Evolutionary conservation across 2,888 invertebrate genomes (phyloP).

Genomic region (Scelioninae gen. 1): DNA sequence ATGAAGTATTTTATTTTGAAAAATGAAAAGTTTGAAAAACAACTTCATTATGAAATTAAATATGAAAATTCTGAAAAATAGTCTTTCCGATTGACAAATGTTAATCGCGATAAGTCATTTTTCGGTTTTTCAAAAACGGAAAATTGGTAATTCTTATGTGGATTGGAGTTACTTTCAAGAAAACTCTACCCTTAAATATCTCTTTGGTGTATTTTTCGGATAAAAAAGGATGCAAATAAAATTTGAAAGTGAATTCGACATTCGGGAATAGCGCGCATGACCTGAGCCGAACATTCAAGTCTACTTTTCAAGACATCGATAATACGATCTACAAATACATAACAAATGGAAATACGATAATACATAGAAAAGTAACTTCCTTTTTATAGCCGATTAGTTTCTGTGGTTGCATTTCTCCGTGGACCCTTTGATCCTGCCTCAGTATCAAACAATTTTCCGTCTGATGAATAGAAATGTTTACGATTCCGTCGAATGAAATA

Average conservation of each 20-base stretch:
- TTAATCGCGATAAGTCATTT: no score
- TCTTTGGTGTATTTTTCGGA: neutral
- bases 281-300: conserved; percentile 1
- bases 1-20: conserved; percentile 25
- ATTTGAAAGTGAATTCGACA: conserved; percentile 17
- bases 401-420: conserved; percentile 45
- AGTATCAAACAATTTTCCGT: conserved; percentile 55
- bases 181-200: neutral
- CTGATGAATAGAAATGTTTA: conserved; percentile 56
- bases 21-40: conserved; percentile 2
- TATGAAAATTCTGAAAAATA: no score
- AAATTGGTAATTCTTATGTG: neutral
- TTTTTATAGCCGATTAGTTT: conserved; percentile 53
- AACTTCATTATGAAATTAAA: no score
- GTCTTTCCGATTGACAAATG: no score
- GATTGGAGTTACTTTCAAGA: conserved; percentile 14
- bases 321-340: conserved; percentile 33
- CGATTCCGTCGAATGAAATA: conserved; percentile 24
- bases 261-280: conserved; percentile 3
- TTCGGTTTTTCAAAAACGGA: no score
- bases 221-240: conserved; percentile 17
- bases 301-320: conserved; percentile 28
- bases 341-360: conserved; percentile 50
- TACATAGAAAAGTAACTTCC: conserved; percentile 34
- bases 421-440: conserved; percentile 31